phyloP scores from a whole-genome alignment of 2,888 invertebrate genomes.

The Parelbella ahira region DNA sequence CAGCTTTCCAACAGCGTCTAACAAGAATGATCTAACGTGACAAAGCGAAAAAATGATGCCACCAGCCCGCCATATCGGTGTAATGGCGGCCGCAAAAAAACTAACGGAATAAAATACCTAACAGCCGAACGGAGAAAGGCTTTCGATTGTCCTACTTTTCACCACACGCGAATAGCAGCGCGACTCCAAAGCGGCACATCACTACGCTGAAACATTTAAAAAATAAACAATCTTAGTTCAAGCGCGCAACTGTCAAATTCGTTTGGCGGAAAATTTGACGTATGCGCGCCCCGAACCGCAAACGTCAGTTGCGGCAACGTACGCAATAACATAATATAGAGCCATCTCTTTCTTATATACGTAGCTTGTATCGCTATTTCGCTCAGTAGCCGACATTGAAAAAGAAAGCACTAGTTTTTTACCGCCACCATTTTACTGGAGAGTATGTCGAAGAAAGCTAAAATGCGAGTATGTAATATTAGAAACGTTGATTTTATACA shows the following conservation, averaged over 20 bases:
- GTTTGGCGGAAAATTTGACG: conserved; percentile 54
- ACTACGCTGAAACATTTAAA: conserved; percentile 41
- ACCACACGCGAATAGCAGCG: conserved; percentile 64
- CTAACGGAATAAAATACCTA: conserved; percentile 80
- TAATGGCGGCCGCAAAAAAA: conserved; percentile 77
- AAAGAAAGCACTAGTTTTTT: conserved; percentile 77
- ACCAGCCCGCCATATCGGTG: conserved; percentile 67
- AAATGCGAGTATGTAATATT: conserved; percentile 74
- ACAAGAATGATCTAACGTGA: conserved; percentile 80
- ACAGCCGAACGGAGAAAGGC: conserved; percentile 76
- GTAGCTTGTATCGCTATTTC: conserved; percentile 42
- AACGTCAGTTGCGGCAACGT: conserved; percentile 46
- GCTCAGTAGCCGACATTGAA: conserved; percentile 65
- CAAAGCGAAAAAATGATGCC: conserved; percentile 78
- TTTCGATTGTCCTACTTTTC: conserved; percentile 80
- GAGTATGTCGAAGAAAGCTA: conserved; percentile 78
- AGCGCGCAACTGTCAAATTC: conserved; percentile 48
- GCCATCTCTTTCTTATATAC: conserved; percentile 49
- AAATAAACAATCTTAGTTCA: conserved; percentile 51
- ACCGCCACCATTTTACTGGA: conserved; percentile 61
- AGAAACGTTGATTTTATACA: conserved; percentile 68
- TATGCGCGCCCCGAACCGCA: conserved; percentile 49
- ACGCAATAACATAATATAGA: conserved; percentile 53
- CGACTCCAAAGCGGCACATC: conserved; percentile 57
- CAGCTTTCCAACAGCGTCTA: conserved; percentile 72